A percentile compares a stretch with the other conserved stretches of the same genome.
Evolutionary conservation across 2,797 vertebrate genomes (phyloP).

Genomic region (Aeoliscus strigatus): DNA sequence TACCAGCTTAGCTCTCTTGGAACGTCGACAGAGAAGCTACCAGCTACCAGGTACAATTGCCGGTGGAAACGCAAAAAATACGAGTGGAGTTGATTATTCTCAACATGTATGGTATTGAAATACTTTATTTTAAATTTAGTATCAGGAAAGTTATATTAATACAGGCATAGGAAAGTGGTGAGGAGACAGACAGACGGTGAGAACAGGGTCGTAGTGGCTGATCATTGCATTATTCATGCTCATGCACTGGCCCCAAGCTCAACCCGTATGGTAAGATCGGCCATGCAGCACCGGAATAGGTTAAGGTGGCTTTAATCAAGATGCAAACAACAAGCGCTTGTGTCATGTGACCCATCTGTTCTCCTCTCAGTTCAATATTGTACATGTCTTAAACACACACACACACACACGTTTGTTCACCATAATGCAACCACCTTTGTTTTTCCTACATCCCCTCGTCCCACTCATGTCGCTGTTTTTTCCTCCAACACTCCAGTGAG

Average conservation of each 20-base stretch:
- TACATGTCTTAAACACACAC: constrained; percentile 4
- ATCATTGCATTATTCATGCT: constrained; percentile 62
- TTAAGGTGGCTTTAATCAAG: constrained; percentile 11
- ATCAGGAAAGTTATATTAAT: too few species aligned
- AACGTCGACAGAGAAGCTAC: too few species aligned
- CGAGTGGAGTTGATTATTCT: too few species aligned
- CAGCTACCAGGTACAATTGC: too few species aligned
- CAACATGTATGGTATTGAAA: too few species aligned
- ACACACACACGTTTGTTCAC: constrained; percentile 6
- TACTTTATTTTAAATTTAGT: too few species aligned
- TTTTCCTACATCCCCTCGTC: constrained; percentile 35
- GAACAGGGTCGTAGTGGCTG: constrained; percentile 29
- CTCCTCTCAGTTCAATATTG: constrained; percentile 1
- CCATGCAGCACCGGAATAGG: constrained; percentile 6
- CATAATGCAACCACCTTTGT: constrained; percentile 10
- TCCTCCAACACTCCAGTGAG: constrained; percentile 29
- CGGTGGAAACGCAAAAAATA: too few species aligned
- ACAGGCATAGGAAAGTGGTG: too few species aligned
- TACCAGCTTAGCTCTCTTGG: too few species aligned
- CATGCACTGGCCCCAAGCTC: constrained; percentile 41
- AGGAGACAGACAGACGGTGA: constrained; percentile 31
- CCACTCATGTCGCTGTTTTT: constrained; percentile 25
- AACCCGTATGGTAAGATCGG: constrained; percentile 27
- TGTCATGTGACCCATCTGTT: constrained; percentile 11
- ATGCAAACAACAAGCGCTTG: constrained; percentile 6